Evolutionary conservation across 2,797 vertebrate species (phyloP).

Genomic region (Eulemur coronatus): DNA sequence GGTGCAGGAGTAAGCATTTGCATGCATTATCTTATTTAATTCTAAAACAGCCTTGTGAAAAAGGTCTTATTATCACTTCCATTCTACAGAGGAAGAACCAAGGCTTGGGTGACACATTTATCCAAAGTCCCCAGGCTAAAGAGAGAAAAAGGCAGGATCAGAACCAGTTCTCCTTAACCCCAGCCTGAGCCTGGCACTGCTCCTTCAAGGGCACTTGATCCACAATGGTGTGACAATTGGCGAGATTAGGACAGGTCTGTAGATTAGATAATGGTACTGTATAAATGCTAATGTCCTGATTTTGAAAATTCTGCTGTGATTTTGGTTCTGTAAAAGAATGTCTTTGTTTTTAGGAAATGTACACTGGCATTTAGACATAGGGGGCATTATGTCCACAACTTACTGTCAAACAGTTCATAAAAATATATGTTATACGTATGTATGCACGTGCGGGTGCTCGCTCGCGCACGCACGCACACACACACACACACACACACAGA

Average conservation of each 20-base stretch:
- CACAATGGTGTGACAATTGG: neutral
- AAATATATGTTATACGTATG: neutral
- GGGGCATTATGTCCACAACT: neutral
- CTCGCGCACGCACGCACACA: neutral
- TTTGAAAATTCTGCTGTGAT: neutral
- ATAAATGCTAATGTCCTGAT: neutral
- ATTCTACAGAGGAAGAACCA: neutral
- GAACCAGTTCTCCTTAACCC: neutral
- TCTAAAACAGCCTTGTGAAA: neutral
- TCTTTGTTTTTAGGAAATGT: neutral
- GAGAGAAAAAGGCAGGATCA: neutral
- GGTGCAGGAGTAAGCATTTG: neutral
- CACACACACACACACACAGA: neutral
- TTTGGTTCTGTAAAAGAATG: neutral
- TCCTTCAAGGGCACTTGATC: neutral
- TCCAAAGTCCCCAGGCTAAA: neutral
- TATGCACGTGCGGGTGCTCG: too few relatives aligned
- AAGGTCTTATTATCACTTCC: neutral
- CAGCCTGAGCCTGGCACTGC: neutral
- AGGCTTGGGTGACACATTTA: neutral
- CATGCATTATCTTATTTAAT: neutral
- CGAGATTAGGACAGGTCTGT: neutral
- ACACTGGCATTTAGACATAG: neutral
- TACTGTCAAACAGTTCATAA: neutral
- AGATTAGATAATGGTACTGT: neutral